Conservation (phyloP, 2,888 invertebrate species). For the Deroplatys truncata region DNA sequence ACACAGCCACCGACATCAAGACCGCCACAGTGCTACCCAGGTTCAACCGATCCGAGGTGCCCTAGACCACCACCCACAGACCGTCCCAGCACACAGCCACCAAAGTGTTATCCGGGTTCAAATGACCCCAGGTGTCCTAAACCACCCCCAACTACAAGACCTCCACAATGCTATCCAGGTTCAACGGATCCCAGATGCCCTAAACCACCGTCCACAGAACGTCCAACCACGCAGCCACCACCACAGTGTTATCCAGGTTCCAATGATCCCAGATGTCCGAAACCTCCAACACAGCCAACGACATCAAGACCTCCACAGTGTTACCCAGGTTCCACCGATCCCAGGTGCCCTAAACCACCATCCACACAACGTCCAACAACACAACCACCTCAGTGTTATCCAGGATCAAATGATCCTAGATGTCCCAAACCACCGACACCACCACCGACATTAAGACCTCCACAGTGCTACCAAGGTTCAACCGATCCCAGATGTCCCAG, state of each 20-base stretch:
- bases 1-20: slow-evolving; percentile 34
- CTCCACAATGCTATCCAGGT: slow-evolving; percentile 32
- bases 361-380: too few relatives aligned
- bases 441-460: too few relatives aligned
- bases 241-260: not conserved
- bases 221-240: not conserved
- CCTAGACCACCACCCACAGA: slow-evolving; percentile 10
- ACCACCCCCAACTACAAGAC: slow-evolving; percentile 32
- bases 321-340: too few relatives aligned
- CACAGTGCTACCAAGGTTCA: slow-evolving; percentile 35
- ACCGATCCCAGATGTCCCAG: slow-evolving; percentile 21
- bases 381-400: too few relatives aligned
- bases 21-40: slow-evolving; percentile 32
- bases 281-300: slow-evolving; percentile 12
- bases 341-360: too few relatives aligned
- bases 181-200: slow-evolving; percentile 27
- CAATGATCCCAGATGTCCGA: not conserved
- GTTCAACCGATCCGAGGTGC: slow-evolving; percentile 29
- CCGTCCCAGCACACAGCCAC: too few relatives aligned
- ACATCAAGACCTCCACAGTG: too few relatives aligned
- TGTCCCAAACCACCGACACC: too few relatives aligned
- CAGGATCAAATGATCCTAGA: too few relatives aligned
- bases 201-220: slow-evolving; percentile 9
- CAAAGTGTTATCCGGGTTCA: slow-evolving; percentile 35
- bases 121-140: slow-evolving; percentile 21